These are phyloP conservation scores for Loxodonta africana DNA, from an alignment of 2,113 vertebrate species.

Conservation along the genomic window DNA sequence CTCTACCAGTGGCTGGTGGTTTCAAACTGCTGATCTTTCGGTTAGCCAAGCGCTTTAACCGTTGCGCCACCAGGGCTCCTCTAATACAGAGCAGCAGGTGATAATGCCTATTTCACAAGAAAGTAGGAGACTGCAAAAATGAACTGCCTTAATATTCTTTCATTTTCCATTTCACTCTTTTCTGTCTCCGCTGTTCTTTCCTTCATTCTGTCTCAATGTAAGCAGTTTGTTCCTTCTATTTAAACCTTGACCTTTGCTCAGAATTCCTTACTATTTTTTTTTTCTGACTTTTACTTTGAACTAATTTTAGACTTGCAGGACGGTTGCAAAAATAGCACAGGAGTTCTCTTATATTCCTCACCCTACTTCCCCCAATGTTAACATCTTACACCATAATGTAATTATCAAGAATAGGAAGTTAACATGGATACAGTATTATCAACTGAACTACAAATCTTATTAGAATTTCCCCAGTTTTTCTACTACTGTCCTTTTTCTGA, in stretches of 20 bases:
- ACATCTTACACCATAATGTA: not conserved
- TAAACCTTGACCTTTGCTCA: not conserved
- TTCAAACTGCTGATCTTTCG: too few relatives aligned
- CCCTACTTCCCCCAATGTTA: not conserved
- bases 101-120: not conserved
- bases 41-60: too few relatives aligned
- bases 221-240: not conserved
- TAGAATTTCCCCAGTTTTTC: too few relatives aligned
- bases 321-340: conserved; percentile 6
- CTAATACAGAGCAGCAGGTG: not conserved
- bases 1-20: too few relatives aligned
- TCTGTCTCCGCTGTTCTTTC: not conserved
- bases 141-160: not conserved
- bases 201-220: not conserved
- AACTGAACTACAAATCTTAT: too few relatives aligned
- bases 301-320: not conserved
- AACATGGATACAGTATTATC: too few relatives aligned
- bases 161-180: not conserved
- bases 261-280: conserved; percentile 14
- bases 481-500: too few relatives aligned
- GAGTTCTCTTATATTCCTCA: not conserved
- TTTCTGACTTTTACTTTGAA: conserved; percentile 22
- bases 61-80: too few relatives aligned
- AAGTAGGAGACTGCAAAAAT: not conserved
- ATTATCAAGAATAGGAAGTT: too few relatives aligned